Evolutionary conservation across 2,797 vertebrate species (phyloP), one percentile per base, ranked within the genome.

Genomic region (Rhodeus uyekii): DNA sequence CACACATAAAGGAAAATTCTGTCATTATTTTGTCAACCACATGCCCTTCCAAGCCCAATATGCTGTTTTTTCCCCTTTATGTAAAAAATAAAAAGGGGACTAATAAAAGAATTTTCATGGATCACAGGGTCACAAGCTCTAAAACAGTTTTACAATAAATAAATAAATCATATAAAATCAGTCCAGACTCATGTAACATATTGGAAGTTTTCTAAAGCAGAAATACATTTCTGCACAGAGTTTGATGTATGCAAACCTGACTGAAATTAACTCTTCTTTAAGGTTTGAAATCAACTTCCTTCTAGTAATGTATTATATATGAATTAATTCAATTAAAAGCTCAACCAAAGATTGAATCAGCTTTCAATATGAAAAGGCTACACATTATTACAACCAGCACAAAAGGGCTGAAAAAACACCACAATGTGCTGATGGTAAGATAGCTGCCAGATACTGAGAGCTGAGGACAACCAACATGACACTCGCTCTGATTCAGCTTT

Each of bases 401-500:
- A 63, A 64, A 82, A 50, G 75, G 36, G 58, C 29, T 53, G 36
- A 53, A 48, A 79, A 72, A 85, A 68, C 32, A 61, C 14, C 34
- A 65, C 39, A 78, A 81, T 42, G 16, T 80, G 74, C 72, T 61
- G 72, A 82, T 50, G 64, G 48, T 55, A 48, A 83, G 82, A 76
- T 39, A 32, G 80, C 73, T 63, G 72, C 63, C 29, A 77, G 55
- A 76, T 19, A 36, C 65, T 50, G 67, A 72, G 78, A 55, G 75
- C 61, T 13, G 71, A 79, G 68, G 64, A 79, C 53, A 83, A 63
- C 64, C 78, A 73, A 75, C 75, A 79, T 76, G 69, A 64, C n/a
- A 65, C 74, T 68, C 85, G 68, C 50, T 78, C 77, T 72, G 71
- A 81, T 84, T 86, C 80, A 64, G 80, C 73, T 86, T 81, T 81